phyloP scores from a whole-genome alignment of 2,888 invertebrate species.

The Opisthograptis luteolata region DNA sequence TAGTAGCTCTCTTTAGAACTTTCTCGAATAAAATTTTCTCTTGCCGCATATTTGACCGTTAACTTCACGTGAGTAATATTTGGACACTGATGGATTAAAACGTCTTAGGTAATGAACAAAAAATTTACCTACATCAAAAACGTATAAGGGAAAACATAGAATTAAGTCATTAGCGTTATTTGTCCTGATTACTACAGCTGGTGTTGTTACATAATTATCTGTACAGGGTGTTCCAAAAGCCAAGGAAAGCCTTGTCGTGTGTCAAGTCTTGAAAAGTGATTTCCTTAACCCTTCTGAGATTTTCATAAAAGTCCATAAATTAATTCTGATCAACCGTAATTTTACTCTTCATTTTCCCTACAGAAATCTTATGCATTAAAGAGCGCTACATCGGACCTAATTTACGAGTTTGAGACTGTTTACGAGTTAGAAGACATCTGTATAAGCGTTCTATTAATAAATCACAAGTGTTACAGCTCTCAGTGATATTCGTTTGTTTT shows the following conservation, averaged over 20 bases:
- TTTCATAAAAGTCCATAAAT: too few relatives aligned
- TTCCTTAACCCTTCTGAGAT: too few relatives aligned
- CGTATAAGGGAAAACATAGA: background rate
- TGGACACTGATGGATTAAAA: background rate
- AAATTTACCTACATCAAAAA: background rate
- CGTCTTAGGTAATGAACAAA: too few relatives aligned
- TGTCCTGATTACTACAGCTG: background rate
- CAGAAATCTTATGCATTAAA: background rate
- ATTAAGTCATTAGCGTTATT: slow-evolving; percentile 17
- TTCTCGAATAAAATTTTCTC: slow-evolving; percentile 41
- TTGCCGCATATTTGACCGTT: slow-evolving; percentile 27
- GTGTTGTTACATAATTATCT: background rate
- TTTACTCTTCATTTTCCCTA: background rate
- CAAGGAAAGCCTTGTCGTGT: too few relatives aligned
- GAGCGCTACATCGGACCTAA: slow-evolving; percentile 1
- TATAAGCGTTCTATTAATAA: slow-evolving; percentile 17
- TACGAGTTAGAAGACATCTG: slow-evolving; percentile 20
- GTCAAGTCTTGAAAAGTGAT: too few relatives aligned
- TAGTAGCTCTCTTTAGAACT: slow-evolving; percentile 40
- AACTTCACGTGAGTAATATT: too few relatives aligned
- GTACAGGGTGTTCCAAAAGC: slow-evolving; percentile 8
- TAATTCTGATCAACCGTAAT: too few relatives aligned
- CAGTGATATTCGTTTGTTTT: slow-evolving; percentile 23
- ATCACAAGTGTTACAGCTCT: slow-evolving; percentile 16
- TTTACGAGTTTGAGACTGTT: slow-evolving; percentile 12